phyloP scores from a whole-genome alignment of 2,797 vertebrate species.

The Gymnocypris eckloni region DNA sequence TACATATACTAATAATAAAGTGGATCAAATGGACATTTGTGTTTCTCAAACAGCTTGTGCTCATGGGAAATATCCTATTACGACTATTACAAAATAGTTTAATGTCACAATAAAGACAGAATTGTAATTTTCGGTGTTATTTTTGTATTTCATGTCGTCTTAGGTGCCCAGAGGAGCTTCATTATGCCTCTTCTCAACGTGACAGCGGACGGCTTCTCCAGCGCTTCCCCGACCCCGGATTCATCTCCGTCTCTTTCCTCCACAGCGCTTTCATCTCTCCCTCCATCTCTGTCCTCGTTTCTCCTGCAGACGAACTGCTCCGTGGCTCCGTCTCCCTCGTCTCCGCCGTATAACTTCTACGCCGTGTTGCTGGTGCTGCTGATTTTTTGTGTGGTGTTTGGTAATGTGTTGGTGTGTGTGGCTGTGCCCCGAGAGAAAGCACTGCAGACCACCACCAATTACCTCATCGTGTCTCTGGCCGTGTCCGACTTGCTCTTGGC shows the following conservation, averaged over 20 bases:
- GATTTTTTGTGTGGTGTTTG: constrained; percentile 81
- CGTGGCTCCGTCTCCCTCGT: constrained; percentile 56
- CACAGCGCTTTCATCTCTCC: constrained; percentile 9
- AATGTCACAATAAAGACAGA: not conserved
- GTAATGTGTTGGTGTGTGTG: constrained; percentile 79
- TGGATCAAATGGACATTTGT: not conserved
- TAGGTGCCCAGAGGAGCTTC: constrained; percentile 48
- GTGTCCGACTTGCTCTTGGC: constrained; percentile 81
- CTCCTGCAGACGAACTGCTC: constrained; percentile 71
- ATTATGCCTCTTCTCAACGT: constrained; percentile 72
- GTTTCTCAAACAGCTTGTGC: not conserved
- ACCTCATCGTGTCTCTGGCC: constrained; percentile 80
- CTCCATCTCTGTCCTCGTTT: constrained; percentile 53
- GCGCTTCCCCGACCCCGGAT: constrained; percentile 51
- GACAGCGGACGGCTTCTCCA: constrained; percentile 58
- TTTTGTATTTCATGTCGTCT: not conserved
- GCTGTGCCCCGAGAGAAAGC: constrained; percentile 77
- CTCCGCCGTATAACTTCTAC: constrained; percentile 81
- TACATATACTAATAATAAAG: too few species aligned
- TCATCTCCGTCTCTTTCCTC: constrained; percentile 29
- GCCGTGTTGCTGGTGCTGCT: constrained; percentile 78
- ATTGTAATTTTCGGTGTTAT: not conserved
- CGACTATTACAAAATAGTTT: not conserved
- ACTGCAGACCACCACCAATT: constrained; percentile 82
- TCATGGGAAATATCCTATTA: not conserved